Evolutionary conservation across 2,113 vertebrate genomes (phyloP).

Genomic region (Nanger granti): DNA sequence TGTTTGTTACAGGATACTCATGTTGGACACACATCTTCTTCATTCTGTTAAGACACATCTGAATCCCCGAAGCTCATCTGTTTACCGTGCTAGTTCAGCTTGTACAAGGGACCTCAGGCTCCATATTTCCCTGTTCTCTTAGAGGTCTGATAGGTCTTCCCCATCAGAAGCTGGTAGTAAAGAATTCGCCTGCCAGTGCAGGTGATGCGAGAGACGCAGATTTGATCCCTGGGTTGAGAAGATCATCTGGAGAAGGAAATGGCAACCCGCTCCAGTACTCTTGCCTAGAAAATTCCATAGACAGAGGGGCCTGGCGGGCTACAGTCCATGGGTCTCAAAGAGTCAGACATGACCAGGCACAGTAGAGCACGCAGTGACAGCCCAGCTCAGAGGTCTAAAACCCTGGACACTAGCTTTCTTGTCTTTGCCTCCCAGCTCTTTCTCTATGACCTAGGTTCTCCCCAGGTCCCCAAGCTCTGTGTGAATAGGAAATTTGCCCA

Average conservation of each 20-base stretch:
- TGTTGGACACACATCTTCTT: background rate
- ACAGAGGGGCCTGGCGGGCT: background rate
- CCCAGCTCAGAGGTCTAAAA: background rate
- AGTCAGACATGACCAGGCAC: background rate
- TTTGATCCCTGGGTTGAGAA: background rate
- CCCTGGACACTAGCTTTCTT: background rate
- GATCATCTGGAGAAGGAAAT: background rate
- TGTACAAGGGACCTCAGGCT: background rate
- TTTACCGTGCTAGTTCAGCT: too few relatives aligned
- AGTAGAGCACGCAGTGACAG: background rate
- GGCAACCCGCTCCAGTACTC: background rate
- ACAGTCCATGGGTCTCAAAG: background rate
- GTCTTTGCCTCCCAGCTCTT: background rate
- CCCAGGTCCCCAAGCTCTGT: background rate
- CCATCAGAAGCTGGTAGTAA: background rate
- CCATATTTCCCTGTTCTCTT: background rate
- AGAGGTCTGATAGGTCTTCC: background rate
- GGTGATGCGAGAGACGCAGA: accelerated
- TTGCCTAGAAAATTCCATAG: background rate
- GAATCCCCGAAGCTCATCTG: background rate
- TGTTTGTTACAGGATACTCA: background rate
- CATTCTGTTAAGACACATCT: background rate
- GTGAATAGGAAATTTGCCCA: background rate
- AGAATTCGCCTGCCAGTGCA: background rate
- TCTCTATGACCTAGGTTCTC: background rate